Conservation (phyloP, 2,888 invertebrate genomes). For the Xiphydria camelus region DNA sequence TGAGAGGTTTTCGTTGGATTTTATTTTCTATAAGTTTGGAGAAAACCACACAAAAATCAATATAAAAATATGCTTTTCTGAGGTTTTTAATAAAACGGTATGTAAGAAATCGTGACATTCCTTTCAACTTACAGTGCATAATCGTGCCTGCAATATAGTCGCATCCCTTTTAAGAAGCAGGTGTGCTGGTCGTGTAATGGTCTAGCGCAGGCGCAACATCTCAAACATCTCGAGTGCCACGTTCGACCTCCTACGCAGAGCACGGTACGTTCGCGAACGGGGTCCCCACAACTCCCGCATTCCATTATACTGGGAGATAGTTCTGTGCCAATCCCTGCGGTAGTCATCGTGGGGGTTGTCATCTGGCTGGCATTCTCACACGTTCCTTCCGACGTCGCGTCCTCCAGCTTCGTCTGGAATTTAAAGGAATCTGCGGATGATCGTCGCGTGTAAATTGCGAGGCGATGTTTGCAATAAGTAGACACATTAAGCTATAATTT, state of each 20-base stretch:
- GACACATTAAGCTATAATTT: no score
- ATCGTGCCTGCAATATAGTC: constrained; percentile 89
- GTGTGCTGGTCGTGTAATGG: constrained; percentile 85
- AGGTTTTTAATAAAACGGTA: no score
- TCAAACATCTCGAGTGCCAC: constrained; percentile 85
- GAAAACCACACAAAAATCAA: no score
- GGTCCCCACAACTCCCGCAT: constrained; percentile 30
- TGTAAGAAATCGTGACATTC: no score
- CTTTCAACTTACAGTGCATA: constrained; percentile 88
- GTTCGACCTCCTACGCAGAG: constrained; percentile 74
- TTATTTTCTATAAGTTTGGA: no score
- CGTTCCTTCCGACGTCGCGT: constrained; percentile 39
- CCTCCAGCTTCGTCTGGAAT: constrained; percentile 50
- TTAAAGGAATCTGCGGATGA: no score
- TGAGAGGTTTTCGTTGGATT: no score
- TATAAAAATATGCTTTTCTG: no score
- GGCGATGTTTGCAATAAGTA: no score
- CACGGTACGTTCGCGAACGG: constrained; percentile 13
- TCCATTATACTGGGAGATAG: constrained; percentile 10
- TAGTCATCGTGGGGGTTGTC: not conserved
- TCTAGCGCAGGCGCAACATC: constrained; percentile 85
- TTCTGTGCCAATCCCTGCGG: constrained; percentile 9
- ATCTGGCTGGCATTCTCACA: constrained; percentile 36
- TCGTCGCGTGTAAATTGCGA: no score
- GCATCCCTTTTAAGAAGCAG: constrained; percentile 85